phyloP scores from a whole-genome alignment of 2,888 invertebrate species.

The Coenonympha glycerion region DNA sequence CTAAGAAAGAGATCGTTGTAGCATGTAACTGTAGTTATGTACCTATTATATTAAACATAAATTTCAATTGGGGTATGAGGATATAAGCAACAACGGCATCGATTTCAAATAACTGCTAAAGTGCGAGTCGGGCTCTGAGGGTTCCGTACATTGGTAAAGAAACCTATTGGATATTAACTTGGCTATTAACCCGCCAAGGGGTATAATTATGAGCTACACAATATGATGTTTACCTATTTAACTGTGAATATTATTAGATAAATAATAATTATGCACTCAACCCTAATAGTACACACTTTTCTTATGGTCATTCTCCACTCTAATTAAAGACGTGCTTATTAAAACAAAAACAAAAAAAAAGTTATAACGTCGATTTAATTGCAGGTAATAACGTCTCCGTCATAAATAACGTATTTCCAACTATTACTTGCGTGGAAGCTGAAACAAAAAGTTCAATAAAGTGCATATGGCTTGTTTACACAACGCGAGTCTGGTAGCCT shows the following conservation, averaged over 20 bases:
- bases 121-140: too few relatives aligned
- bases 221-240: neutral
- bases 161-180: too few relatives aligned
- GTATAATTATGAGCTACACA: neutral
- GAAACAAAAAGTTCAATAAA: constrained; percentile 4
- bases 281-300: neutral
- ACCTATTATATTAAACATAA: too few relatives aligned
- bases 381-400: constrained; percentile 8
- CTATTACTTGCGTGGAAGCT: constrained; percentile 5
- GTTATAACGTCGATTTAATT: constrained; percentile 4
- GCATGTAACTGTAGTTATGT: too few relatives aligned
- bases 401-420: constrained; percentile 12
- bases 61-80: too few relatives aligned
- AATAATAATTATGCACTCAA: neutral
- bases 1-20: too few relatives aligned
- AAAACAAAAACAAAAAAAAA: neutral
- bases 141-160: too few relatives aligned
- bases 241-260: constrained; percentile 4
- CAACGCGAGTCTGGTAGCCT: too few relatives aligned
- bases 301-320: constrained; percentile 2
- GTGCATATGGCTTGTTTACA: too few relatives aligned
- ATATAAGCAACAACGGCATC: too few relatives aligned
- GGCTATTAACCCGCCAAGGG: too few relatives aligned
- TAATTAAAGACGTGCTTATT: constrained; percentile 1
- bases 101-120: too few relatives aligned